Percentiles rank a stretch among this genome's conserved stretches.
Evolutionary conservation across 2,797 vertebrate species (phyloP).

Genomic region (Macroramphosus scolopax): DNA sequence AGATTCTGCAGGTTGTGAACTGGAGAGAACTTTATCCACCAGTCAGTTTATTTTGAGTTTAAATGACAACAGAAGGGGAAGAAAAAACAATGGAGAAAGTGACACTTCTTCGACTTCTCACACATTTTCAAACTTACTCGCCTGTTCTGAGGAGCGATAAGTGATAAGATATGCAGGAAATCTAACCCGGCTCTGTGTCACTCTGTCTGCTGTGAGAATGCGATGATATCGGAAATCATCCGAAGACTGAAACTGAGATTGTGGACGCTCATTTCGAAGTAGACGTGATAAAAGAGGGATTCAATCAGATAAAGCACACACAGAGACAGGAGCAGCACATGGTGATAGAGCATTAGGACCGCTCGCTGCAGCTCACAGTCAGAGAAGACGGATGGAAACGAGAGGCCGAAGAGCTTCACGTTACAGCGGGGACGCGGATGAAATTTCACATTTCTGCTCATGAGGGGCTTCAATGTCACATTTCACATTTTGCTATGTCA

Average conservation of each 20-base stretch:
- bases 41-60: too few species aligned
- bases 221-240: too few species aligned
- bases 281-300: neutral
- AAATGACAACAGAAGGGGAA: too few species aligned
- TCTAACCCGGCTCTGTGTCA: neutral
- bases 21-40: too few species aligned
- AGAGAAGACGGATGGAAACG: constrained; percentile 12
- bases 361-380: constrained; percentile 23
- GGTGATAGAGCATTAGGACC: constrained; percentile 1
- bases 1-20: too few species aligned
- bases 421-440: constrained; percentile 25
- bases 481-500: constrained; percentile 10
- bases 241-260: too few species aligned
- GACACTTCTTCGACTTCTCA: neutral
- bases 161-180: constrained; percentile 27
- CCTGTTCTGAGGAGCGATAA: constrained; percentile 50
- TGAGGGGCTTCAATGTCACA: constrained; percentile 13
- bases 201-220: constrained; percentile 8
- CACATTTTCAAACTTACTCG: constrained; percentile 4
- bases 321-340: constrained; percentile 9
- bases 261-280: too few species aligned
- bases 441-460: constrained; percentile 31
- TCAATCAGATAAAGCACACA: constrained; percentile 16
- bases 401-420: constrained; percentile 39
- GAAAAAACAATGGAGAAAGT: neutral